These are phyloP conservation scores for Acarapis woodi DNA, from an alignment of 1,140 invertebrate genomes.

Conservation along the genomic window DNA sequence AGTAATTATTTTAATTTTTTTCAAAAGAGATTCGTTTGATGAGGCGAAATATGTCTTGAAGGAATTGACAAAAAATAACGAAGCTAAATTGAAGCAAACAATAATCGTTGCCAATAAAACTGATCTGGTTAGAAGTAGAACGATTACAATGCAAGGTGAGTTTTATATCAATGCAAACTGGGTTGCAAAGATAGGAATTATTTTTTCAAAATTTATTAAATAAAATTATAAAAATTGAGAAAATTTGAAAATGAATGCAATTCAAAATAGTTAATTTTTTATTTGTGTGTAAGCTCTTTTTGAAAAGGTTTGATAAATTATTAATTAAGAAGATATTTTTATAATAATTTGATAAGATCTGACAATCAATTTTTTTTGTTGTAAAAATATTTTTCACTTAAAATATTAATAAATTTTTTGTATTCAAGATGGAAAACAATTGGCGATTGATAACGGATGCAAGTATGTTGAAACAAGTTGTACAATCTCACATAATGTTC, in stretches of 20 bases:
- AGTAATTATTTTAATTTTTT: too few species aligned
- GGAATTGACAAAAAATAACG: constrained; percentile 37
- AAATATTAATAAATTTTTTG: neutral
- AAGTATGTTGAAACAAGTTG: constrained; percentile 56
- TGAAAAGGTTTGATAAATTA: too few species aligned
- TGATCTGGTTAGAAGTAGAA: constrained; percentile 61
- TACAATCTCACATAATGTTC: constrained; percentile 44
- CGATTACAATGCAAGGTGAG: constrained; percentile 60
- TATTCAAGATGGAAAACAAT: constrained; percentile 28
- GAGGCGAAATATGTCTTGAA: constrained; percentile 41
- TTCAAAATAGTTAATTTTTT: too few species aligned
- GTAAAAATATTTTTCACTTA: neutral
- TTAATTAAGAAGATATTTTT: too few species aligned
- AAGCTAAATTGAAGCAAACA: constrained; percentile 37
- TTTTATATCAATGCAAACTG: constrained; percentile 2
- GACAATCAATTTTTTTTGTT: neutral
- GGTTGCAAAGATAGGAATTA: neutral
- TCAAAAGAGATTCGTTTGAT: constrained; percentile 53
- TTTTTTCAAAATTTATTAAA: too few species aligned
- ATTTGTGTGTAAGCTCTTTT: too few species aligned
- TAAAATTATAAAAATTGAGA: too few species aligned
- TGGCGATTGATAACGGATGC: constrained; percentile 36
- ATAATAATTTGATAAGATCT: neutral
- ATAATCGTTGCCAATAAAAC: constrained; percentile 83
- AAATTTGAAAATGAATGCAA: too few species aligned